Base-by-base conservation (phyloP, 2,888 invertebrate genomes). In the Nebria salina region DNA sequence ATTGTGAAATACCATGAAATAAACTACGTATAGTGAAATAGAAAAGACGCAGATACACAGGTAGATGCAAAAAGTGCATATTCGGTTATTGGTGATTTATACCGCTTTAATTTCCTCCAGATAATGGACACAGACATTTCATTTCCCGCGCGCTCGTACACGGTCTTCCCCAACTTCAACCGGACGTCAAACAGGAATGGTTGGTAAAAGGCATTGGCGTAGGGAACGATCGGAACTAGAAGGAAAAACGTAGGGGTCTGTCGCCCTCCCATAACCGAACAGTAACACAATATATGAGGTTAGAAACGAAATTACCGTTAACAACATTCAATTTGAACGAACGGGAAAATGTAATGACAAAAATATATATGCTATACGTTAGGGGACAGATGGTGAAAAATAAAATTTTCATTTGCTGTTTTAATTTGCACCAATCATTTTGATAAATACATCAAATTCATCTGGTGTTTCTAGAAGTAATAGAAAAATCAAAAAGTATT, bases 61-160 rank as follows among this genome's bases (percentile, higher is more conserved):
- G 54, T 54, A 54, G 11, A 11, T 13, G 54, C 54, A 54, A 54
- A 54, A 54, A 54, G 54, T 54, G 13, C 13, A 13, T 7, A 54
- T 54, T 54, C 42, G 76, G 81, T 81, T 81, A 81, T 75, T 81
- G 75, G 81, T 81, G 81, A 81, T 81, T 81, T 81, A 81, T 72
- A 76, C 81, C 81, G 70, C 81, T 81, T 75, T 81, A 81, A 81
- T 81, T 81, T 81, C 81, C 81, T 81, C 81, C 81, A 81, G 81
- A 81, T 81, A 81, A 81, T 81, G 65, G 81, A 81, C 72, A 76
- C 81, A 81, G 81, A 81, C 81, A 81, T 81, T 81, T 75, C 81
- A 81, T 81, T 81, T 81, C 81, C 81, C 81, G 75, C 70, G 72
- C 72, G 70, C 65, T 43, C 65, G 65, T 26, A 72, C 43, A 68